Percentiles rank a stretch among this genome's conserved stretches.
phyloP scores from a whole-genome alignment of 2,113 vertebrate species.

The Balaenoptera acutorostrata region DNA sequence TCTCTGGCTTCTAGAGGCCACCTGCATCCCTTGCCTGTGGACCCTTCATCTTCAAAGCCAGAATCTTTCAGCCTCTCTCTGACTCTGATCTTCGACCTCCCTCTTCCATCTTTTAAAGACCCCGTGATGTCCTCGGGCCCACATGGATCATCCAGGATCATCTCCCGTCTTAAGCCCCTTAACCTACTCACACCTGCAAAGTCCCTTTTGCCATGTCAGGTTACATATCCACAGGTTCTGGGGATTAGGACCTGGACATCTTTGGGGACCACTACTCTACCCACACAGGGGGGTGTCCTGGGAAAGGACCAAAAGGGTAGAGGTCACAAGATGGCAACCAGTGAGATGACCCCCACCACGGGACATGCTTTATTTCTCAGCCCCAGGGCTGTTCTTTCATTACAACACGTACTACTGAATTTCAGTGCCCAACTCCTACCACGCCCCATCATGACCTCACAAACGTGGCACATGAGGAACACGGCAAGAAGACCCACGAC shows the following conservation, averaged over 20 bases:
- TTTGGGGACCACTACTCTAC: neutral
- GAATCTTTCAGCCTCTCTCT: neutral
- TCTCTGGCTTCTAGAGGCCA: too few species aligned
- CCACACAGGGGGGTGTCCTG: accelerated
- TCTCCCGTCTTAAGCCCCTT: neutral
- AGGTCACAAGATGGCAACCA: neutral
- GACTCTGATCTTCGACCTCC: neutral
- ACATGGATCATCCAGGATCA: accelerated
- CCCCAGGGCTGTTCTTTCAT: neutral
- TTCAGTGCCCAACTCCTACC: neutral
- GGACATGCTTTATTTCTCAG: neutral
- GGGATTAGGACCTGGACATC: neutral
- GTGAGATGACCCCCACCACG: accelerated
- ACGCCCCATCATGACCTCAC: neutral
- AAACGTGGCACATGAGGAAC: neutral
- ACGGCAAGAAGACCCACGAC: too few species aligned
- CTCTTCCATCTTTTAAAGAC: neutral
- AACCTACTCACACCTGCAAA: neutral
- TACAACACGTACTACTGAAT: neutral
- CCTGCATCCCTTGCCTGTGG: neutral
- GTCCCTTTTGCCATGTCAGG: neutral
- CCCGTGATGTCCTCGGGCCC: neutral
- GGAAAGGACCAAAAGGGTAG: neutral
- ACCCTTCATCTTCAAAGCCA: neutral
- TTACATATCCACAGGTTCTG: neutral